Evolutionary conservation across 2,888 invertebrate species (phyloP), one percentile per base, ranked within the genome.

Genomic region (Hydropsyche betteni): DNA sequence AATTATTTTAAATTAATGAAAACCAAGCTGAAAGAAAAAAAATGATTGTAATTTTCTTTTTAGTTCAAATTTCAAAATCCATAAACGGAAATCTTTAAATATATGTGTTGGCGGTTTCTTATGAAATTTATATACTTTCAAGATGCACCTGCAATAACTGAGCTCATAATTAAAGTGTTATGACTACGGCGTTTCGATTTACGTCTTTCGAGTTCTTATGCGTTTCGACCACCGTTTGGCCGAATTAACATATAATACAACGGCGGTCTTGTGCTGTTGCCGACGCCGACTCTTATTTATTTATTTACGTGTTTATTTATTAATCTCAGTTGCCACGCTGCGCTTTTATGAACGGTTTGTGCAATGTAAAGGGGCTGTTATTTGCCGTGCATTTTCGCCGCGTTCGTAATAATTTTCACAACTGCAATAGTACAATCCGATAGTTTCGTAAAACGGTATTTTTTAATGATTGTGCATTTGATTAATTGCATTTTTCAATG

Each of bases 201-300:
- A n/a, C 12, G 34, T 12, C 36, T 64, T 16, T 44, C 10, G 44
- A 44, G 44, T 6, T 4, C 7, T 10, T 8, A 10, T 44, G 44
- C 8, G 12, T 64, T 64, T 64, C n/a, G 36, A 64, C 34, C 34
- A 36, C 64, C 34, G 24, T 64, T 36, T 64, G 34, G 34, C 4
- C 64, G 36, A 64, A 64, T 64, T 64, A 64, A 36, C 64, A 64
- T 64, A 64, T 64, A 64, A 64, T 64, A 36, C 36, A n/a, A 55
- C 8, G 12, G 55, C 12, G 34, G 64, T 36, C 36, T 55, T 16
- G 55, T 6, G 6, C n/a, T 55, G n/a, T 33, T 36, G 64, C 34
- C 34, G 36, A 10, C 36, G 64, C 34, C 64, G 6, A 36, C 64
- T 44, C 44, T 24, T 64, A n/a, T 8, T 34, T 33, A 34, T 34